These are phyloP conservation scores for Campopleginae sp. DNA, from an alignment of 2,888 invertebrate species.

Conservation along the genomic window DNA sequence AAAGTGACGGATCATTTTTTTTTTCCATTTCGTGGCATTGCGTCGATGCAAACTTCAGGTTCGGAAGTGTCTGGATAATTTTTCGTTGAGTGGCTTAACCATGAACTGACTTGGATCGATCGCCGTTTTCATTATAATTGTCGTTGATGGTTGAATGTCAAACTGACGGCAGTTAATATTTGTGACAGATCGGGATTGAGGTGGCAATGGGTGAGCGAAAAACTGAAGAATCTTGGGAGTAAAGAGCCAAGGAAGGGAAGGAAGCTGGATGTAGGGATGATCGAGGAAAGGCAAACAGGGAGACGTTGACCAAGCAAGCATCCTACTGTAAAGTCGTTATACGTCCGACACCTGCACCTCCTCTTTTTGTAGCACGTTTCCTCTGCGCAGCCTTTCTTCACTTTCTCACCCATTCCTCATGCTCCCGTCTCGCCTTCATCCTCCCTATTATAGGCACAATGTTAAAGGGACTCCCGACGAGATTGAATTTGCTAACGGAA, in stretches of 20 bases:
- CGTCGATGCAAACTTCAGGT: too few relatives aligned
- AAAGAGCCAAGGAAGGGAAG: slow-evolving; percentile 8
- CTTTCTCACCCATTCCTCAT: slow-evolving; percentile 72
- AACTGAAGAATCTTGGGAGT: background rate
- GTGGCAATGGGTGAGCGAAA: slow-evolving; percentile 14
- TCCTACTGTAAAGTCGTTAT: slow-evolving; percentile 82
- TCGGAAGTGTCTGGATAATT: slow-evolving; percentile 75
- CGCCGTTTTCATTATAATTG: slow-evolving; percentile 79
- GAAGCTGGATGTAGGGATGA: slow-evolving; percentile 26
- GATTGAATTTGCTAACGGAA: slow-evolving; percentile 84
- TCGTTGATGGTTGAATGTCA: slow-evolving; percentile 74
- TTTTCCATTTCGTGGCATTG: too few relatives aligned
- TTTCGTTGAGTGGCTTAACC: slow-evolving; percentile 77
- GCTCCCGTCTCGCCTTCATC: slow-evolving; percentile 79
- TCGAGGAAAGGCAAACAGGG: slow-evolving; percentile 38
- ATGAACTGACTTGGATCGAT: slow-evolving; percentile 76
- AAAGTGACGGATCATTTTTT: too few relatives aligned
- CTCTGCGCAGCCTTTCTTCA: slow-evolving; percentile 58
- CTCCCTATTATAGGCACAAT: slow-evolving; percentile 83
- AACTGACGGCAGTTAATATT: background rate
- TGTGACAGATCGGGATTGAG: slow-evolving; percentile 64
- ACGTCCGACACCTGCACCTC: slow-evolving; percentile 80
- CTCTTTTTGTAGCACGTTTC: slow-evolving; percentile 75
- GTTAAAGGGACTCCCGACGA: slow-evolving; percentile 83
- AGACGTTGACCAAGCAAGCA: slow-evolving; percentile 70